Evolutionary conservation across 2,113 vertebrate genomes (phyloP).

Genomic region (Oxygymnocypris stewartii): DNA sequence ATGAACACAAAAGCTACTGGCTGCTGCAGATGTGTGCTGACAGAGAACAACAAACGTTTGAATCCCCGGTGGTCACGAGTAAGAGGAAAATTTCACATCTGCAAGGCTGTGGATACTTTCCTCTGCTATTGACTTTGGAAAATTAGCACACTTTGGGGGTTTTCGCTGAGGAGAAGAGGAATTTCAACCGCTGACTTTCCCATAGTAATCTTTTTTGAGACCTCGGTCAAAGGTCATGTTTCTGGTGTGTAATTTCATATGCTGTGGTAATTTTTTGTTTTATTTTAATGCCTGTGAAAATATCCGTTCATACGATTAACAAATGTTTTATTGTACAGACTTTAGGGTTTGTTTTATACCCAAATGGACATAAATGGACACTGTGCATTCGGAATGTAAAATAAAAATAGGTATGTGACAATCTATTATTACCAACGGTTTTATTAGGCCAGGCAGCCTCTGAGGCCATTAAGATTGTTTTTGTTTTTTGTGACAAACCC

Average conservation of each 20-base stretch:
- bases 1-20: not conserved
- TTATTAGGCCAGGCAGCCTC: constrained; percentile 46
- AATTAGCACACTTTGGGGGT: constrained; percentile 57
- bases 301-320: not conserved
- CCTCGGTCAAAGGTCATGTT: constrained; percentile 4
- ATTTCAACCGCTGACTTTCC: constrained; percentile 61
- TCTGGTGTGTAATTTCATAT: constrained; percentile 31
- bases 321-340: not conserved
- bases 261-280: not conserved
- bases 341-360: not conserved
- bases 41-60: constrained; percentile 34
- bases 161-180: constrained; percentile 59
- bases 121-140: constrained; percentile 58
- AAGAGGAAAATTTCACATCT: constrained; percentile 63
- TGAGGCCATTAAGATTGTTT: not conserved
- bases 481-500: not conserved
- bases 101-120: constrained; percentile 56
- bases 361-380: too few relatives aligned
- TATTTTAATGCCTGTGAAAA: not conserved
- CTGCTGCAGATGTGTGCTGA: constrained; percentile 14
- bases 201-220: constrained; percentile 1
- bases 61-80: constrained; percentile 43
- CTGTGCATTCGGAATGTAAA: not conserved
- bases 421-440: constrained; percentile 49
- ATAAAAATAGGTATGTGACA: not conserved